A percentile compares a stretch with the other conserved stretches of the same genome.
Conservation (phyloP, 2,888 invertebrate genomes). For the Metalampra italica region DNA sequence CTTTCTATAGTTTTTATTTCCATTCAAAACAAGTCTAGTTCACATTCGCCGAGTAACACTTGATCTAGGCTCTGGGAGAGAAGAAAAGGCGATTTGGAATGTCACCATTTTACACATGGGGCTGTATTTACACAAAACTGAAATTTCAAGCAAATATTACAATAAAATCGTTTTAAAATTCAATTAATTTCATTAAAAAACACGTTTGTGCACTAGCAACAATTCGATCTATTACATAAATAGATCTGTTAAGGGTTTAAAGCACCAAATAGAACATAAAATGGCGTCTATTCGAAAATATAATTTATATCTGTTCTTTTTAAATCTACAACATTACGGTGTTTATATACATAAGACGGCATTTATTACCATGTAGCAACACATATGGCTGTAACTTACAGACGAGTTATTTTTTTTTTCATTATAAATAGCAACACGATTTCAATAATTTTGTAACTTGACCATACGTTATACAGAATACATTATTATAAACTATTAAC, state of each 20-base stretch:
- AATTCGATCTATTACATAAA: conserved; percentile 47
- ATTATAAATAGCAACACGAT: conserved; percentile 38
- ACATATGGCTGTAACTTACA: conserved; percentile 24
- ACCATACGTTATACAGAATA: conserved; percentile 57
- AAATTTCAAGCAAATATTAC: conserved; percentile 5
- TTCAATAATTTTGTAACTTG: conserved; percentile 59
- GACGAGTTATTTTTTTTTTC: conserved; percentile 10
- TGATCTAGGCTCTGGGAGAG: conserved; percentile 30
- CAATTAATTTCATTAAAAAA: conserved; percentile 25
- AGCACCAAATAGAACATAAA: conserved; percentile 46
- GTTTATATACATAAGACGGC: conserved; percentile 61
- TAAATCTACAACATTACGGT: conserved; percentile 24
- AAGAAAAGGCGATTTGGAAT: conserved; percentile 55
- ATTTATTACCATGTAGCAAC: conserved; percentile 25
- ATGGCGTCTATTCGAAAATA: conserved; percentile 41
- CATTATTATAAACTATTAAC: conserved; percentile 71
- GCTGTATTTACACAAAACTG: conserved; percentile 48
- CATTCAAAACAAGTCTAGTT: conserved; percentile 68
- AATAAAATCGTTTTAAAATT: background rate
- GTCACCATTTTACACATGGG: conserved; percentile 62
- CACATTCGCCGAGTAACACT: conserved; percentile 39
- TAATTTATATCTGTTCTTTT: conserved; percentile 30
- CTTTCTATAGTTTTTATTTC: conserved; percentile 70
- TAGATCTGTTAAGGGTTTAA: conserved; percentile 22
- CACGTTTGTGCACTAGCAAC: conserved; percentile 39